Percentiles rank a stretch among this genome's conserved stretches.
phyloP scores from a whole-genome alignment of 2,888 invertebrate genomes.

The Steinernema hermaphroditum region DNA sequence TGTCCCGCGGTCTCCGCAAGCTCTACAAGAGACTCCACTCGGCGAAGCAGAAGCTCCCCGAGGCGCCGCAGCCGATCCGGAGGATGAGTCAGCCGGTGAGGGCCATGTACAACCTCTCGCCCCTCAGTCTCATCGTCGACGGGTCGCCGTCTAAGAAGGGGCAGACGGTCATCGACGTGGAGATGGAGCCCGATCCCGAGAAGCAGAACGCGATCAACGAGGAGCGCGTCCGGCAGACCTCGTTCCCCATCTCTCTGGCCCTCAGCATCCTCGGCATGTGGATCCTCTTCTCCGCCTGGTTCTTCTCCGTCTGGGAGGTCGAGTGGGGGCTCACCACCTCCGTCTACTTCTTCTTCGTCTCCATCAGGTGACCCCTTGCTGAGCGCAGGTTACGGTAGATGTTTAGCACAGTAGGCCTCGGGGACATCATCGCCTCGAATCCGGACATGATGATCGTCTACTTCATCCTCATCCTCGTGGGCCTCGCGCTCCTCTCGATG shows the following conservation, averaged over 20 bases:
- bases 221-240: slow-evolving; percentile 5
- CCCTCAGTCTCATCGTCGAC: background rate
- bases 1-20: slow-evolving; percentile 56
- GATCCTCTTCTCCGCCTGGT: slow-evolving; percentile 57
- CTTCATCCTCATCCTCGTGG: slow-evolving; percentile 63
- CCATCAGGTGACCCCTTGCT: slow-evolving; percentile 62
- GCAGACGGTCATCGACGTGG: background rate
- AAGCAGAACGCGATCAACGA: slow-evolving; percentile 43
- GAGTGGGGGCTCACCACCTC: slow-evolving; percentile 57
- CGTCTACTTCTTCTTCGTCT: slow-evolving; percentile 65
- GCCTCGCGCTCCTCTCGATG: slow-evolving; percentile 64
- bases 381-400: background rate
- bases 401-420: slow-evolving; percentile 64
- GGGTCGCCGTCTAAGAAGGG: slow-evolving; percentile 24
- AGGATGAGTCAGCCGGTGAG: slow-evolving; percentile 46
- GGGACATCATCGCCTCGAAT: slow-evolving; percentile 63
- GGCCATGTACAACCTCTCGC: slow-evolving; percentile 17
- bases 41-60: slow-evolving; percentile 49
- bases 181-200: slow-evolving; percentile 34
- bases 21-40: slow-evolving; percentile 54
- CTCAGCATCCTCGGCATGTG: slow-evolving; percentile 59
- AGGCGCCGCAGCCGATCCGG: slow-evolving; percentile 39
- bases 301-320: slow-evolving; percentile 59
- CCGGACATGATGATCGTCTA: slow-evolving; percentile 65
- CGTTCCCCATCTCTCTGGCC: slow-evolving; percentile 61